phyloP scores from a whole-genome alignment of 2,888 invertebrate genomes.

The Dicranocentrus wangi region DNA sequence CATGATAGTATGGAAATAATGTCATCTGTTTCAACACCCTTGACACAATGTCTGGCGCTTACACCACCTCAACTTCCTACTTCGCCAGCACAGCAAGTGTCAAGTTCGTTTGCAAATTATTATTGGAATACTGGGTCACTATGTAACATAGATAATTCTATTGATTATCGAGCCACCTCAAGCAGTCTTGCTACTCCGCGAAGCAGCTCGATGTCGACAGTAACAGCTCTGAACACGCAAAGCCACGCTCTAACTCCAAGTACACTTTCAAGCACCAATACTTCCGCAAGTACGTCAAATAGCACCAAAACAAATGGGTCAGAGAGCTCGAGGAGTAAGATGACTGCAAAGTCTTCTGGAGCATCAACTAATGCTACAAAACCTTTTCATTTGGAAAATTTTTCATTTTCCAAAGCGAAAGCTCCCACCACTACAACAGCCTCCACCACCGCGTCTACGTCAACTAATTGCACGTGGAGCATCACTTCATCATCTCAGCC shows the following conservation, averaged over 20 bases:
- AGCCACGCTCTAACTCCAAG: no score
- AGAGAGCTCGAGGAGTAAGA: neutral
- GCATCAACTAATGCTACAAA: no score
- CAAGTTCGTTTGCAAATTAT: conserved; percentile 50
- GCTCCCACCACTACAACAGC: neutral
- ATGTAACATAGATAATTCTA: neutral
- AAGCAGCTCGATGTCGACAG: neutral
- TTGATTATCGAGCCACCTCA: neutral
- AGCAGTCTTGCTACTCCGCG: neutral
- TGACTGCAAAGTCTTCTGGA: no score
- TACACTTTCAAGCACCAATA: no score
- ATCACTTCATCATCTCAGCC: neutral
- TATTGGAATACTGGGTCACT: conserved; percentile 35
- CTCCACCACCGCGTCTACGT: neutral
- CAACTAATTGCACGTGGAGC: neutral
- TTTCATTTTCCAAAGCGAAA: neutral
- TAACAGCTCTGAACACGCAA: no score
- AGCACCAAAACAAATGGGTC: neutral
- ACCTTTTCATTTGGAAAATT: no score
- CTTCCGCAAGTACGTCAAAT: no score
- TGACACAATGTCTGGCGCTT: conserved; percentile 49
- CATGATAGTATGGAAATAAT: neutral
- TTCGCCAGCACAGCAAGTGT: conserved; percentile 12
- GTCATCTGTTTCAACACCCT: neutral
- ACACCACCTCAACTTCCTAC: conserved; percentile 39